Conservation (phyloP, 2,797 vertebrate genomes). For the Gastrophryne carolinensis region DNA sequence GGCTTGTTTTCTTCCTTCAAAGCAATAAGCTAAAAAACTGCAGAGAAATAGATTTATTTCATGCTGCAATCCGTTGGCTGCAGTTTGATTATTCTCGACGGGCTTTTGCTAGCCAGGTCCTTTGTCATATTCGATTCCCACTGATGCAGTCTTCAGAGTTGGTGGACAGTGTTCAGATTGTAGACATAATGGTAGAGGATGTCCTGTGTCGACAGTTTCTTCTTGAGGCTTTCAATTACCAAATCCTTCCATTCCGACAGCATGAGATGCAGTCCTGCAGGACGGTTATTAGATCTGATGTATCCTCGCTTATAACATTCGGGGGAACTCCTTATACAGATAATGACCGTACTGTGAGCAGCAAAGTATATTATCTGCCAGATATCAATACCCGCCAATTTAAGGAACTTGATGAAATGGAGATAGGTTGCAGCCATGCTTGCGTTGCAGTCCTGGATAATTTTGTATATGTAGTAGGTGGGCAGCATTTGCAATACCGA, state of each 20-base stretch:
- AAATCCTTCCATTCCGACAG: constrained; percentile 94
- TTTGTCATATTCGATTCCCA: constrained; percentile 91
- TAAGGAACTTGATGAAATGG: constrained; percentile 89
- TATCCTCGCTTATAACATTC: constrained; percentile 84
- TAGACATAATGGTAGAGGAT: constrained; percentile 96
- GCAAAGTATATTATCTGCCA: constrained; percentile 82
- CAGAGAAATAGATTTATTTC: constrained; percentile 90
- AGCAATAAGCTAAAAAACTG: constrained; percentile 95
- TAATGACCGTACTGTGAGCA: constrained; percentile 88
- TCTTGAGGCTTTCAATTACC: constrained; percentile 96
- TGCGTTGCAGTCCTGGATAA: constrained; percentile 92
- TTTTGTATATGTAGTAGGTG: constrained; percentile 89
- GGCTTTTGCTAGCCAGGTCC: constrained; percentile 78
- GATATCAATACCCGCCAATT: constrained; percentile 81
- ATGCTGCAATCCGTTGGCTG: constrained; percentile 87
- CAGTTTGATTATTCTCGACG: constrained; percentile 79
- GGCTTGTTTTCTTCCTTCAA: constrained; percentile 91
- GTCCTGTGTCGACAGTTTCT: constrained; percentile 88
- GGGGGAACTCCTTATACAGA: constrained; percentile 96
- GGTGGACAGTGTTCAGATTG: constrained; percentile 92
- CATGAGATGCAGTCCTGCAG: constrained; percentile 92
- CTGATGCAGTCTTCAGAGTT: constrained; percentile 93
- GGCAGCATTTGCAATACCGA: constrained; percentile 93
- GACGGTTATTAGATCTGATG: constrained; percentile 84
- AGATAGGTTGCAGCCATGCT: constrained; percentile 88